Evolutionary conservation across 2,113 vertebrate genomes (phyloP).

Genomic region (Holacanthus passer): DNA sequence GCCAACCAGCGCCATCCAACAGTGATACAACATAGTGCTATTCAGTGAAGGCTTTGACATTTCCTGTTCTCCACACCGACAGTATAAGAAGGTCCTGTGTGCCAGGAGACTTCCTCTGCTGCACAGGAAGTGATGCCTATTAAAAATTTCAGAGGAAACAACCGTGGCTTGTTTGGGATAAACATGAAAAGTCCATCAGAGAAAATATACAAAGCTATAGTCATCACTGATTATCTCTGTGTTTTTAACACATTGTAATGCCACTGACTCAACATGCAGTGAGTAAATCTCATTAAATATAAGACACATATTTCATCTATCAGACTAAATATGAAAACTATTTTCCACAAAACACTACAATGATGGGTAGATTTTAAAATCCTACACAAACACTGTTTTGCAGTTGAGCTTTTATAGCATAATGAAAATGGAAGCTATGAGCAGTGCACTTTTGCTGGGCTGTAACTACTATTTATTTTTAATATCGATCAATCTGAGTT

Average conservation of each 20-base stretch:
- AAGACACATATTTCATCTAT: background rate
- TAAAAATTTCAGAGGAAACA: slow-evolving; percentile 1
- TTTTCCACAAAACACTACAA: no score
- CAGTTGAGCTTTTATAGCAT: background rate
- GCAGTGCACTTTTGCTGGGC: background rate
- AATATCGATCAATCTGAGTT: no score
- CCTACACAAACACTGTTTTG: no score
- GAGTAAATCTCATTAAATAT: background rate
- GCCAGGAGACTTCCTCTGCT: slow-evolving; percentile 21
- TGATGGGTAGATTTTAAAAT: no score
- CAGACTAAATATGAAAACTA: background rate
- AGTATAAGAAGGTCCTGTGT: background rate
- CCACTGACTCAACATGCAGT: background rate
- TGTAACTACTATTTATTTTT: no score
- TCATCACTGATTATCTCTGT: background rate
- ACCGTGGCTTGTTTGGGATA: background rate
- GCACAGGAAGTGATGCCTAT: slow-evolving; percentile 24
- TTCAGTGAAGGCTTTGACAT: background rate
- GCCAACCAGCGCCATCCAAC: background rate
- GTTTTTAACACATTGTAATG: background rate
- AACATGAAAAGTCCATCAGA: background rate
- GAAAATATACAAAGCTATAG: background rate
- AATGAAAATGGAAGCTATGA: background rate
- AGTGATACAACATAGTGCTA: background rate
- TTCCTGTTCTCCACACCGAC: background rate